A percentile compares a stretch with the other conserved stretches of the same genome.
These are phyloP conservation scores for Synanthedon andrenaeformis DNA, from an alignment of 2,888 invertebrate species.

Conservation along the genomic window DNA sequence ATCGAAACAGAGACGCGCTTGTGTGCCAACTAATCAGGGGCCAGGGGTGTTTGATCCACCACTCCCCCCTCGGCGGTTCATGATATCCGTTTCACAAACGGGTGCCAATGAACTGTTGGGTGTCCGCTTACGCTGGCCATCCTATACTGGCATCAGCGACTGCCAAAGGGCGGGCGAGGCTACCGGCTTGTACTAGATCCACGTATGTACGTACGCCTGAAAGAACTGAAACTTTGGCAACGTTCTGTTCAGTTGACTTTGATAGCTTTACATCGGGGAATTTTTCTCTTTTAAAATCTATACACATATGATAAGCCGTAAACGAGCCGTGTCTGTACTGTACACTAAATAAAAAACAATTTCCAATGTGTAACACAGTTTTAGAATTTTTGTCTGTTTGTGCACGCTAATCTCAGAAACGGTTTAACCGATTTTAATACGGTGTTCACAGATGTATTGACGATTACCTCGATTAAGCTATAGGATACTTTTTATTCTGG, in stretches of 20 bases:
- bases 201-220: conserved; percentile 7
- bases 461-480: no score
- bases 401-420: no score
- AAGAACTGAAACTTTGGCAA: conserved; percentile 32
- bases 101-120: conserved; percentile 34
- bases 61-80: conserved; percentile 19
- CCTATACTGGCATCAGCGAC: conserved; percentile 29
- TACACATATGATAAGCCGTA: no score
- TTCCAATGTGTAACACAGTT: no score
- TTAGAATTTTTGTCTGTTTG: no score
- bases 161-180: conserved; percentile 44
- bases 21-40: conserved; percentile 27
- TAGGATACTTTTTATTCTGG: no score
- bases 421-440: no score
- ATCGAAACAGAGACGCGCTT: conserved; percentile 33
- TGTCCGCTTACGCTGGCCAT: conserved; percentile 27
- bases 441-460: no score
- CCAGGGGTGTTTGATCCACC: conserved; percentile 28
- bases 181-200: conserved; percentile 11
- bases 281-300: neutral
- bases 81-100: conserved; percentile 13
- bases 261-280: neutral
- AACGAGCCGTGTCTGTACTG: no score
- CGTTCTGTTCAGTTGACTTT: conserved; percentile 5
- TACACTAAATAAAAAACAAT: no score